Evolutionary conservation across 2,888 invertebrate genomes (phyloP), one percentile per base, ranked within the genome.

Genomic region (Tetranychus truncatus): DNA sequence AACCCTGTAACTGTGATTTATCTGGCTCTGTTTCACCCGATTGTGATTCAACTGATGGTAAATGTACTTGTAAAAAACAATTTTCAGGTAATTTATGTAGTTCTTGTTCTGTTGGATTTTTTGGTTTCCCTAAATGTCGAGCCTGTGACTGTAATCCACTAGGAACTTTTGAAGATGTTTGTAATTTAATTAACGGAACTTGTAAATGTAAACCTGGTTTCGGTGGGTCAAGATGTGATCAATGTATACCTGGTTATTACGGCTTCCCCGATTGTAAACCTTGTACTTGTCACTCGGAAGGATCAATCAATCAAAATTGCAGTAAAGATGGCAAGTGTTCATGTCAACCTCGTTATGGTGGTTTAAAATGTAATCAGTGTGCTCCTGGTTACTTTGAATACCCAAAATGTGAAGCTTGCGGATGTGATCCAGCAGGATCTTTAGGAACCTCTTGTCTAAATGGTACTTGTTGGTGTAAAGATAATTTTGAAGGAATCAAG

Each of bases 1-100:
- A 79, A 89, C 95, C 93, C 81, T 99, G 99, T 82, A 88, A 89
- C 79, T 99, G 99, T 82, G 95, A 97, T 82, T 88, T 93, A 78
- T 97, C 97, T n/a, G 99, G 99, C n/a, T 90, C 97, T 0, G 87
- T 91, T 75, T 88, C 88, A 81, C 83, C 84, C 66, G 85, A 88
- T 75, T 99, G 99, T 83, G 89, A 97, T 83, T 93, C 92, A 81
- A 81, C 80, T 6, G 88, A 87, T 0, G 97, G 99, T 0, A 92
- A 95, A 81, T 99, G 99, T 82, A 86, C 86, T 46, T 99, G 99
- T 81, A 91, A 94, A 34, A 34, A 34, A 5, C 34, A 34, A 4
- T 34, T 34, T 34, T 34, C 34, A 34, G 34, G 34, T 5, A 9
- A 55, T 55, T 15, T 15, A 55, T 55, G 55, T 7, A 15, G 15